Base-by-base conservation (phyloP, 37 sponge, comb jelly and placozoan genomes). In the Cladorhizidae sp. region DNA sequence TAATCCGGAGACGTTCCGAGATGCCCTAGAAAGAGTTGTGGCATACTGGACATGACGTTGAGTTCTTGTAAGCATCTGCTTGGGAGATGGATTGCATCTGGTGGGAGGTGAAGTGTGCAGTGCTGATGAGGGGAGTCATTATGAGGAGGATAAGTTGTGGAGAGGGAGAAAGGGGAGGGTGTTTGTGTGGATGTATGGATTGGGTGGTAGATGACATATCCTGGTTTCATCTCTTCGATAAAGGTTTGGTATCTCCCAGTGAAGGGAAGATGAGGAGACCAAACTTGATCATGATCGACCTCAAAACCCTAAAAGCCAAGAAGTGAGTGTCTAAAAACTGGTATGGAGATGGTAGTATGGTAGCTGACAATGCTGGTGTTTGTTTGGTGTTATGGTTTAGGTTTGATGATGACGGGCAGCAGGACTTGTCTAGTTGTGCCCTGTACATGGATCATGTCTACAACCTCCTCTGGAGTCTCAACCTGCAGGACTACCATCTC, bases 371-470 rank as follows among this genome's bases (percentile, higher is more conserved):
- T 45, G 9, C 8, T 45, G 49, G 49, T 45, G 49, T 12, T 45
- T 45, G 8, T n/a, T 12, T 45, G 49, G 49, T 45, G 49, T 45
- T 71, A 2, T 71, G 26, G 1, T 7, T 36, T 57, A 90, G 90
- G 72, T 71, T 81, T 69, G 90, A 90, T 38, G 75, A 71, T 52
- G 83, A 79, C 15, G 86, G 80, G 22, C 95, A 91, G 76, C 89
- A 73, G 40, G 86, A 87, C 28, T 64, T 94, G 57, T 26, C 28
- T 36, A 80, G 67, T 39, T 40, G 73, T 61, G 71, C 73, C 8
- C 67, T 94, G 45, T 88, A 86, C 73, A 39, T 91, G 35, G 95
- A 94, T 70, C 89, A 92, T 25, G 86, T 84, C 64, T 90, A 87
- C 85, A 84, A 91, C 39, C 67, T 90, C 31, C 57, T 94, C 74